Evolutionary conservation across 2,888 invertebrate species (phyloP).

Genomic region (Tiliacea aurago): DNA sequence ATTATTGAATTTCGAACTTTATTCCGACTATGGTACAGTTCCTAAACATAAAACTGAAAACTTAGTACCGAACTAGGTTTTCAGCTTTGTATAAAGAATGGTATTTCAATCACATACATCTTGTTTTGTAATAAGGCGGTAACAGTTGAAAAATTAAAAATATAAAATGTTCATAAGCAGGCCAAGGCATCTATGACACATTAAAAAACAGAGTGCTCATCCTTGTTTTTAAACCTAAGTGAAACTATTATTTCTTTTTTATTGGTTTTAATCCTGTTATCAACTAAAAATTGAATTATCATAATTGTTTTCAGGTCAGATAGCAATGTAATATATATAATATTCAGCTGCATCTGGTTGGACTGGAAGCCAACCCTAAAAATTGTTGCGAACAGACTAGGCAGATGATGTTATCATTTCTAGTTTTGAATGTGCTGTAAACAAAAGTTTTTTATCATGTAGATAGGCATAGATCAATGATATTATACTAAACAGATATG

Average conservation of each 20-base stretch:
- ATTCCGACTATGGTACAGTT: too few species aligned
- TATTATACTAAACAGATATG: too few species aligned
- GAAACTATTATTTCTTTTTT: background rate
- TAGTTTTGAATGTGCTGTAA: background rate
- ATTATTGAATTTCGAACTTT: too few species aligned
- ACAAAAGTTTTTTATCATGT: background rate
- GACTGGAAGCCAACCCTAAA: background rate
- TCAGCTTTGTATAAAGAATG: too few species aligned
- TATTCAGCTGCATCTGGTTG: background rate
- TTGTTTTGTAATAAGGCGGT: too few species aligned
- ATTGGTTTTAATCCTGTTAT: background rate
- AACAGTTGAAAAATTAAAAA: background rate
- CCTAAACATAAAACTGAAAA: too few species aligned
- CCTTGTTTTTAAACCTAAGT: too few species aligned
- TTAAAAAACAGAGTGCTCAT: background rate
- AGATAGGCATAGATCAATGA: background rate
- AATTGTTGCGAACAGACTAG: background rate
- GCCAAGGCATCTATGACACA: conserved; percentile 8
- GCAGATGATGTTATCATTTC: background rate
- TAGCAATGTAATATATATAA: background rate
- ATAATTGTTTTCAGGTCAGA: background rate
- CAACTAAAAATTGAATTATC: background rate
- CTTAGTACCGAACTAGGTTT: too few species aligned
- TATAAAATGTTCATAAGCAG: background rate
- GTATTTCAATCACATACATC: too few species aligned